Percentiles rank a stretch among this genome's conserved stretches.
phyloP scores from a whole-genome alignment of 2,888 invertebrate species.

The Drosophila monieri region DNA sequence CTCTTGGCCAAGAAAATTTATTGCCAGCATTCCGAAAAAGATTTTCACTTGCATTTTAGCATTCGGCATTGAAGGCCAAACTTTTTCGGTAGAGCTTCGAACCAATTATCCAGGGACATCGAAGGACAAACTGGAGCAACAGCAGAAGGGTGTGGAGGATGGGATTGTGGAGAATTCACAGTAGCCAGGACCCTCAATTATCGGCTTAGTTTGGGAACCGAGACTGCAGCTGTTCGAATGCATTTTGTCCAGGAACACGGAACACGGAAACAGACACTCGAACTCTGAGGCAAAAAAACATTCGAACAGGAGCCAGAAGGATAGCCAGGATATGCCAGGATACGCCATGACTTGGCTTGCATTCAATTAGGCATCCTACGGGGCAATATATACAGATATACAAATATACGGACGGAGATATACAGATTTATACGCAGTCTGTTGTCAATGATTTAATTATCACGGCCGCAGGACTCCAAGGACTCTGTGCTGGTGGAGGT shows the following conservation, averaged over 20 bases:
- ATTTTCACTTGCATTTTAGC: slow-evolving; percentile 37
- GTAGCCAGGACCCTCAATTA: slow-evolving; percentile 40
- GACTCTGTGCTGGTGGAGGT: not conserved
- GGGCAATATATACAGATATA: slow-evolving; percentile 6
- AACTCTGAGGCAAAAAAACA: not conserved
- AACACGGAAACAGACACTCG: slow-evolving; percentile 1
- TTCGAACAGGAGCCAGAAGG: slow-evolving; percentile 1
- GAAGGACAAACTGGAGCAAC: slow-evolving; percentile 1
- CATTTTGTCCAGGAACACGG: slow-evolving; percentile 19
- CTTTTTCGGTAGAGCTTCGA: not conserved
- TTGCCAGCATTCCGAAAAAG: slow-evolving; percentile 32
- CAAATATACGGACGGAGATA: slow-evolving; percentile 10
- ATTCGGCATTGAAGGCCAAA: slow-evolving; percentile 7
- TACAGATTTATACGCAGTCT: slow-evolving; percentile 3
- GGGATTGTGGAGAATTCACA: not conserved
- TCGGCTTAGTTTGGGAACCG: slow-evolving; percentile 39
- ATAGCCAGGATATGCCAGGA: not conserved
- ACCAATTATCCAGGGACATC: slow-evolving; percentile 13
- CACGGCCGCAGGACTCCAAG: slow-evolving; percentile 26
- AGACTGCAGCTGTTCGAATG: slow-evolving; percentile 39
- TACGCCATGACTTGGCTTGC: slow-evolving; percentile 27
- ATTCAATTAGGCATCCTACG: slow-evolving; percentile 51
- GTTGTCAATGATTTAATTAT: slow-evolving; percentile 50
- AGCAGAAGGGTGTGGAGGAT: not conserved
- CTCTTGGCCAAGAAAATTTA: slow-evolving; percentile 18